Percentiles rank a stretch among this genome's conserved stretches.
Conservation (phyloP, 2,888 invertebrate species). For the Globia sparganii region DNA sequence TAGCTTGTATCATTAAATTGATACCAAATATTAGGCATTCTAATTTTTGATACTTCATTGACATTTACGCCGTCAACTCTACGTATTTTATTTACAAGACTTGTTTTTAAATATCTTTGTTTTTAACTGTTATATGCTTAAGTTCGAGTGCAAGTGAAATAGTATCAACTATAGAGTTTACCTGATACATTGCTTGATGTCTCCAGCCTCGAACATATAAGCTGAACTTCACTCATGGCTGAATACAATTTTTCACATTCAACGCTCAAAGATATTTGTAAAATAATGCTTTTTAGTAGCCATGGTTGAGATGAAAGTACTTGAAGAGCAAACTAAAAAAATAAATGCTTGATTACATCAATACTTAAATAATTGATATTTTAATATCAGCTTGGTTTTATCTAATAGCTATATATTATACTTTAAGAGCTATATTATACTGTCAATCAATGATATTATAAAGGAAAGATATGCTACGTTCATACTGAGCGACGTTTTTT, state of each 20-base stretch:
- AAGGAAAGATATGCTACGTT: too few species aligned
- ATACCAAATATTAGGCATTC: background rate
- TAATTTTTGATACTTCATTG: background rate
- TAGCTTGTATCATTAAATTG: too few species aligned
- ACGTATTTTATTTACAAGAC: background rate
- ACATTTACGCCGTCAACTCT: background rate
- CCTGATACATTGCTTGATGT: slow-evolving; percentile 15
- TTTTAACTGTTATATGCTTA: background rate
- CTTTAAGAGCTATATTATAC: background rate
- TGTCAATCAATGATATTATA: too few species aligned
- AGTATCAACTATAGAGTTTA: background rate
- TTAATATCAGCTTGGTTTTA: background rate
- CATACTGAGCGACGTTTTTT: too few species aligned
- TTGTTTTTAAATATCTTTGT: background rate
- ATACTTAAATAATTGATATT: too few species aligned
- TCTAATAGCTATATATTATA: background rate
- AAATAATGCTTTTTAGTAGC: slow-evolving; percentile 33
- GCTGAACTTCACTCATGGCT: slow-evolving; percentile 8
- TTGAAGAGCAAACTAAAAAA: slow-evolving; percentile 26
- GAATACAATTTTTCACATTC: slow-evolving; percentile 38
- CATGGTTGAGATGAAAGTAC: slow-evolving; percentile 27
- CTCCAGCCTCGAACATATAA: slow-evolving; percentile 1
- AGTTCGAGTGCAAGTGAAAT: background rate
- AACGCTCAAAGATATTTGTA: slow-evolving; percentile 25
- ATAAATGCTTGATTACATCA: background rate